Percentiles rank a stretch among this genome's conserved stretches.
Evolutionary conservation across 2,113 vertebrate genomes (phyloP).

Genomic region (Melospiza georgiana): DNA sequence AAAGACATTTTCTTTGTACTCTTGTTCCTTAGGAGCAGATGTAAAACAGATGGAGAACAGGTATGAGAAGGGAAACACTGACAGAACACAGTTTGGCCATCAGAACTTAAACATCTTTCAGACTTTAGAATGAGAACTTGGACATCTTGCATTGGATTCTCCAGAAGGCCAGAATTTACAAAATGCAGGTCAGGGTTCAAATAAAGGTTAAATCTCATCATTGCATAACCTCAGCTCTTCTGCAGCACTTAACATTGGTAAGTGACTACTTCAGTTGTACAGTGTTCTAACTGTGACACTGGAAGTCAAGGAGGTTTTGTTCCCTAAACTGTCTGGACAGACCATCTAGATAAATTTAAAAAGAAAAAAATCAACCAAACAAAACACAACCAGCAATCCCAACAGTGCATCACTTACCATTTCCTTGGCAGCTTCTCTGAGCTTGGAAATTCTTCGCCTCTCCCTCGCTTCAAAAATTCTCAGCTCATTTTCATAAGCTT

Average conservation of each 20-base stretch:
- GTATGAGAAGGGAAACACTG: constrained; percentile 25
- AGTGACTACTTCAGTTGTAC: neutral
- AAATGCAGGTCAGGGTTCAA: constrained; percentile 14
- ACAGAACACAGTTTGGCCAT: neutral
- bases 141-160: neutral
- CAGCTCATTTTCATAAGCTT: constrained; percentile 82
- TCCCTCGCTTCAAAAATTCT: constrained; percentile 79
- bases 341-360: neutral
- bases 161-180: neutral
- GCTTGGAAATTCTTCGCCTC: constrained; percentile 66
- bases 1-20: constrained; percentile 81
- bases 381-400: neutral
- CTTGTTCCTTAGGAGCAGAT: constrained; percentile 80
- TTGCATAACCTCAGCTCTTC: neutral
- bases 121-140: neutral
- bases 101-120: constrained; percentile 25
- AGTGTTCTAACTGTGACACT: neutral
- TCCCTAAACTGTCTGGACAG: neutral
- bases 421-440: constrained; percentile 73
- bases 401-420: constrained; percentile 40
- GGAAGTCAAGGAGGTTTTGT: neutral
- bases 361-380: neutral
- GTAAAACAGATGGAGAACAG: constrained; percentile 64
- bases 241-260: neutral
- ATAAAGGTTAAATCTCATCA: neutral